These are phyloP conservation scores for Aphelenchoides bicaudatus DNA, from an alignment of 2,888 invertebrate genomes.

Conservation along the genomic window DNA sequence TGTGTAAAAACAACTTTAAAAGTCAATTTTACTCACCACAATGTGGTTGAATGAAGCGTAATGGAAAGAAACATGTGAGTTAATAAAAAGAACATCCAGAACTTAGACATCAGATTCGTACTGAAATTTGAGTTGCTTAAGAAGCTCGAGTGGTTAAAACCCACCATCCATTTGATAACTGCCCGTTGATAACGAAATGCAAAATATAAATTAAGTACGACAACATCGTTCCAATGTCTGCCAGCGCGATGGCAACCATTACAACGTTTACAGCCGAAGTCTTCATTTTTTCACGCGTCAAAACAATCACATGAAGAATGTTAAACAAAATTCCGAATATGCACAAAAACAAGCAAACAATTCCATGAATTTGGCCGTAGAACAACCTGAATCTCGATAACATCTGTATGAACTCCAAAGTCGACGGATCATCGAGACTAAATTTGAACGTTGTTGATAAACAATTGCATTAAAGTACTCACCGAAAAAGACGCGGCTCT, in stretches of 20 bases:
- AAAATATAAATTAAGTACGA: slow-evolving; percentile 53
- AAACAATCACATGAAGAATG: slow-evolving; percentile 52
- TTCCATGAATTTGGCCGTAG: slow-evolving; percentile 55
- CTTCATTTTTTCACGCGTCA: slow-evolving; percentile 41
- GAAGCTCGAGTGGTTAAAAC: not conserved
- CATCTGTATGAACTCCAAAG: not conserved
- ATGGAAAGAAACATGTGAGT: slow-evolving; percentile 50
- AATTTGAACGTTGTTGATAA: not conserved
- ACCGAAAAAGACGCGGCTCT: not conserved
- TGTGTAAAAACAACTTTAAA: too few species aligned
- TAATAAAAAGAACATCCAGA: slow-evolving; percentile 6
- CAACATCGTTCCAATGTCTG: slow-evolving; percentile 57
- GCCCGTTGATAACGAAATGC: slow-evolving; percentile 46
- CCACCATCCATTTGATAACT: slow-evolving; percentile 14
- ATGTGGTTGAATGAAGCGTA: slow-evolving; percentile 53
- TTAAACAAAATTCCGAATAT: slow-evolving; percentile 56
- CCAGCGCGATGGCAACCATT: slow-evolving; percentile 54
- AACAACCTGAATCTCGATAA: slow-evolving; percentile 9
- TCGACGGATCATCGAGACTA: not conserved
- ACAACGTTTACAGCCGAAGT: slow-evolving; percentile 37
- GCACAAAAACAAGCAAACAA: slow-evolving; percentile 53
- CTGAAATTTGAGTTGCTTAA: not conserved
- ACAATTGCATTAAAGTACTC: not conserved
- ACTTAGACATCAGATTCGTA: not conserved
- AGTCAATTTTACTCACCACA: too few species aligned